A percentile compares a stretch with the other conserved stretches of the same genome.
Conservation (phyloP, 2,888 invertebrate genomes). For the Orthonevra nobilis region DNA sequence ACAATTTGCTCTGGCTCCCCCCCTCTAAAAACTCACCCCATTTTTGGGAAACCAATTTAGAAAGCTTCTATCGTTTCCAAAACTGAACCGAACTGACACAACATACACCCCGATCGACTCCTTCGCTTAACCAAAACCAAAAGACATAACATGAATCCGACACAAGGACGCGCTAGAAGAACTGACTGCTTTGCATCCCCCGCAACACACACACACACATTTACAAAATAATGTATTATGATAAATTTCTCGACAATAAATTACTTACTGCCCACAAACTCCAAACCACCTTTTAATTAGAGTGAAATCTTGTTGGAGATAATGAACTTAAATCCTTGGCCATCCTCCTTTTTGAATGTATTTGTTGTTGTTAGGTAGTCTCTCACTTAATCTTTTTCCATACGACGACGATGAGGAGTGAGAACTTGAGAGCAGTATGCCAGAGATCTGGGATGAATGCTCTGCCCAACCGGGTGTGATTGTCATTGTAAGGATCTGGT, state of each 20-base stretch:
- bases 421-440: neutral
- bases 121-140: constrained; percentile 14
- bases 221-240: constrained; percentile 66
- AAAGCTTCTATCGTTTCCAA: constrained; percentile 56
- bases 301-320: constrained; percentile 73
- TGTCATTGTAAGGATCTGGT: constrained; percentile 7
- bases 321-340: constrained; percentile 73
- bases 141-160: constrained; percentile 43
- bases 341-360: neutral
- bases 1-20: constrained; percentile 21
- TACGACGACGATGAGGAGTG: neutral
- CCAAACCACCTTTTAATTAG: constrained; percentile 74
- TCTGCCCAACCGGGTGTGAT: neutral
- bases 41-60: constrained; percentile 62
- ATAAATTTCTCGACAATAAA: constrained; percentile 73
- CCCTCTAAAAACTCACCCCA: too few species aligned
- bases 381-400: constrained; percentile 15
- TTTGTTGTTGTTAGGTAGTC: constrained; percentile 6
- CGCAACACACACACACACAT: constrained; percentile 2
- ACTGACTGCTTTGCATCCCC: neutral
- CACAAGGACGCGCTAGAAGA: constrained; percentile 30
- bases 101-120: constrained; percentile 39
- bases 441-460: neutral
- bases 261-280: constrained; percentile 74
- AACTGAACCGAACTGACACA: constrained; percentile 51